A percentile compares a stretch with the other conserved stretches of the same genome.
Evolutionary conservation across 2,797 vertebrate species (phyloP).

Genomic region (Thamnophis elegans): DNA sequence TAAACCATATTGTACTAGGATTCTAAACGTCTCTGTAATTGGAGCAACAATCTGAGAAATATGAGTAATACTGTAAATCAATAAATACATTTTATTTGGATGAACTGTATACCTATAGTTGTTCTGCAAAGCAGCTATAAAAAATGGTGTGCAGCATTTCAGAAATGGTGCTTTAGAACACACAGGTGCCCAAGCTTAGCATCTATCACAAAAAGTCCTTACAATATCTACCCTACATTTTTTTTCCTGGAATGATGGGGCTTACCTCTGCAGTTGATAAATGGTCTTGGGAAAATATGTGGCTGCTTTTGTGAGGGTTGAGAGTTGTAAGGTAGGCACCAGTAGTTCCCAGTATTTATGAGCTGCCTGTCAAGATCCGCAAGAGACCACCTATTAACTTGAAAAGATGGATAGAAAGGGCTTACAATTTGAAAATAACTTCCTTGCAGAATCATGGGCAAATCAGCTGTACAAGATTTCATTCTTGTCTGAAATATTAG

Average conservation of each 20-base stretch:
- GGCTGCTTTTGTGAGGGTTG: neutral
- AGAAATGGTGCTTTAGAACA: neutral
- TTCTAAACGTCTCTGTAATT: neutral
- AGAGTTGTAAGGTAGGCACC: neutral
- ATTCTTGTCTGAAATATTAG: neutral
- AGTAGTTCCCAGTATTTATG: neutral
- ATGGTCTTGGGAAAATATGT: neutral
- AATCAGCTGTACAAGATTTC: neutral
- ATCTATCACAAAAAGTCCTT: neutral
- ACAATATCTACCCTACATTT: neutral
- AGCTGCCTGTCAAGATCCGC: neutral
- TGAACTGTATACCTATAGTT: conserved; percentile 16
- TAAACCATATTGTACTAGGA: neutral
- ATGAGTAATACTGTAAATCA: neutral
- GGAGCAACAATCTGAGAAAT: neutral
- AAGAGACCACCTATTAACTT: neutral
- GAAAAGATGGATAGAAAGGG: neutral
- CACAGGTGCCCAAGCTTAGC: neutral
- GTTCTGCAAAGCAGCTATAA: neutral
- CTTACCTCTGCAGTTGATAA: neutral
- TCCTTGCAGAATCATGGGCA: neutral
- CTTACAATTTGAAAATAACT: neutral
- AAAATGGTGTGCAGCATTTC: neutral
- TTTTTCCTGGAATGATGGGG: neutral
- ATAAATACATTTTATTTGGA: neutral